phyloP scores from a whole-genome alignment of 23 tunicate species.

The Halocynthia aurantium region DNA sequence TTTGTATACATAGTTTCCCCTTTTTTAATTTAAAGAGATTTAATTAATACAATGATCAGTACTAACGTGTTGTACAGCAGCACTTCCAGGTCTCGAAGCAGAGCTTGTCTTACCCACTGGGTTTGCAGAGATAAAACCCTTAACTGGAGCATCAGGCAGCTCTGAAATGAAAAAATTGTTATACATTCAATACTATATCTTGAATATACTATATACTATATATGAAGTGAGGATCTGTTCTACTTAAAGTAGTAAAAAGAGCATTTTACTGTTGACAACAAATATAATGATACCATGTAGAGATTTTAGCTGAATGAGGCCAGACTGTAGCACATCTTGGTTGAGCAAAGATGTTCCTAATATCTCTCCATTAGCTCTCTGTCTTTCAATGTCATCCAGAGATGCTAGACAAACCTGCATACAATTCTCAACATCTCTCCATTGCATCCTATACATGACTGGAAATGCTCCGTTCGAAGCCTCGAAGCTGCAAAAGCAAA shows the following conservation, averaged over 20 bases:
- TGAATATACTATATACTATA: too few species aligned
- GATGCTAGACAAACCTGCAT: constrained; percentile 74
- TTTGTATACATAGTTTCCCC: too few species aligned
- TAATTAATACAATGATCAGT: background rate
- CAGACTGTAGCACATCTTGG: constrained; percentile 66
- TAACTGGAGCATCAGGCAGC: constrained; percentile 28
- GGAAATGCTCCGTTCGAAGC: constrained; percentile 53
- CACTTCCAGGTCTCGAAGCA: constrained; percentile 27
- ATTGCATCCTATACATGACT: constrained; percentile 44
- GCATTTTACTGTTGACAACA: background rate
- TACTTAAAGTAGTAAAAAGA: background rate
- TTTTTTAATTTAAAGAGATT: background rate
- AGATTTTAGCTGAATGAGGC: constrained; percentile 28
- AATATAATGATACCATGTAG: constrained; percentile 32
- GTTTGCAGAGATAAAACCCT: constrained; percentile 40
- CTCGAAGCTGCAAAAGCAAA: constrained; percentile 35
- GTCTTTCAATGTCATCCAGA: constrained; percentile 44
- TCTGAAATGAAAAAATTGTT: constrained; percentile 13
- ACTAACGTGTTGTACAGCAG: background rate
- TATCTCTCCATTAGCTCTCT: constrained; percentile 73
- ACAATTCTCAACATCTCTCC: constrained; percentile 65
- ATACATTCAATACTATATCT: background rate
- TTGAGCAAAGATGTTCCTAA: constrained; percentile 54
- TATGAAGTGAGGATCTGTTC: background rate
- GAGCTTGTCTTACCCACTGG: constrained; percentile 43